Percentiles rank a stretch among this genome's conserved stretches.
Conservation (phyloP, 2,113 vertebrate genomes). For the Apaloderma vittatum region DNA sequence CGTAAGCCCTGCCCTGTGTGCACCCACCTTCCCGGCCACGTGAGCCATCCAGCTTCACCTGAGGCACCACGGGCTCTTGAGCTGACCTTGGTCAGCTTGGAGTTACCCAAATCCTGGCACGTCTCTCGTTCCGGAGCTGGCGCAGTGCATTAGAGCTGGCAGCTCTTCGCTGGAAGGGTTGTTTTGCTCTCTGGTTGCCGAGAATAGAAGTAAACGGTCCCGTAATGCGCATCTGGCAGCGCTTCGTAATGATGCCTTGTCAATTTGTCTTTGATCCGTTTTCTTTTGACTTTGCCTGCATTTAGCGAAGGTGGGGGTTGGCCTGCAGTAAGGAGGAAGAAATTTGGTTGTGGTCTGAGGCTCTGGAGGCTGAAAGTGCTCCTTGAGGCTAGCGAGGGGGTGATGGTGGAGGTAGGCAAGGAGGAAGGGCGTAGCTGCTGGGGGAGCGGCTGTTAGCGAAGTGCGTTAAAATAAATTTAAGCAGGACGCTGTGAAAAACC, state of each 20-base stretch:
- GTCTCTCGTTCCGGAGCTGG: background rate
- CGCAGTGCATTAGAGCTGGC: background rate
- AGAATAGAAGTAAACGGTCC: background rate
- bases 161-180: background rate
- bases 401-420: background rate
- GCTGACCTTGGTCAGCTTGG: background rate
- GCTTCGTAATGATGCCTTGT: background rate
- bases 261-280: slow-evolving; percentile 10
- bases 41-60: background rate
- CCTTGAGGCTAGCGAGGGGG: background rate
- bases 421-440: background rate
- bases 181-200: background rate
- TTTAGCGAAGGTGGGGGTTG: background rate
- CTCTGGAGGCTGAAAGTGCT: background rate
- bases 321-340: background rate
- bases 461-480: background rate
- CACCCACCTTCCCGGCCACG: background rate
- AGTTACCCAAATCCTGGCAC: background rate
- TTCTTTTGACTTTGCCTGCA: background rate
- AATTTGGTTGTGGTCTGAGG: background rate
- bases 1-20: background rate
- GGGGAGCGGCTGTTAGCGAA: background rate
- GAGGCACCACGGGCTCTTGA: background rate
- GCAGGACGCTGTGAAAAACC: background rate
- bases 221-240: background rate